A percentile compares a stretch with the other conserved stretches of the same genome.
These are phyloP conservation scores for Paraplagusia blochii DNA, from an alignment of 2,113 vertebrate genomes.

Conservation along the genomic window DNA sequence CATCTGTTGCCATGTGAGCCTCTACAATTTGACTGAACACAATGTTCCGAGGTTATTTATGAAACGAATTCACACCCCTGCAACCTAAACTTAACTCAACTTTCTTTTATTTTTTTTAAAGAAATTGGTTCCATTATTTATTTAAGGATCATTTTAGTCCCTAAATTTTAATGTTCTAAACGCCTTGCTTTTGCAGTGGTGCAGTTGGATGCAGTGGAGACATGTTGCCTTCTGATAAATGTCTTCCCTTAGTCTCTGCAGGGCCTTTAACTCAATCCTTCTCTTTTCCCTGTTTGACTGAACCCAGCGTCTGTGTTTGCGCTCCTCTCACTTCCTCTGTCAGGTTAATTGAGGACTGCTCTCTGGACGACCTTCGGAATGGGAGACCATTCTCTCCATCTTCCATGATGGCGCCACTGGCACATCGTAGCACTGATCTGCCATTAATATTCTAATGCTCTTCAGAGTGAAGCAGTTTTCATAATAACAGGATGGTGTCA, in stretches of 20 bases:
- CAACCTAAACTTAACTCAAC: slow-evolving; percentile 49
- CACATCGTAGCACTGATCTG: slow-evolving; percentile 58
- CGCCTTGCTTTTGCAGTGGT: slow-evolving; percentile 28
- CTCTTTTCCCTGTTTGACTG: slow-evolving; percentile 51
- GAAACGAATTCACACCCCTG: slow-evolving; percentile 28
- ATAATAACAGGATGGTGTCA: slow-evolving; percentile 50
- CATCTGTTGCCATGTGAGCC: slow-evolving; percentile 35
- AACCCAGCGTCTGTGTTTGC: slow-evolving; percentile 48
- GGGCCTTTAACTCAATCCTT: slow-evolving; percentile 30
- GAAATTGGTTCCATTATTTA: slow-evolving; percentile 19
- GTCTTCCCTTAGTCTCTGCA: slow-evolving; percentile 35
- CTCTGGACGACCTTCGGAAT: slow-evolving; percentile 61
- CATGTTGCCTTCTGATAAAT: slow-evolving; percentile 49
- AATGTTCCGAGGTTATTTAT: slow-evolving; percentile 53
- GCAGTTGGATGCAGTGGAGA: slow-evolving; percentile 44
- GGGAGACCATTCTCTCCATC: slow-evolving; percentile 57
- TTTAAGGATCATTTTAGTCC: slow-evolving; percentile 26
- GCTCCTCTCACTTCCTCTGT: slow-evolving; percentile 54
- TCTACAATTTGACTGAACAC: slow-evolving; percentile 42
- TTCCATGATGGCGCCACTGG: slow-evolving; percentile 36
- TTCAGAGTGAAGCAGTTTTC: slow-evolving; percentile 59
- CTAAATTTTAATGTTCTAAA: slow-evolving; percentile 26
- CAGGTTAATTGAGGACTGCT: slow-evolving; percentile 40
- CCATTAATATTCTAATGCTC: slow-evolving; percentile 65
- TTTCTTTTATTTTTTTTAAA: slow-evolving; percentile 10